Base-by-base conservation (phyloP, 2,888 invertebrate genomes). In the Noctua pronuba region DNA sequence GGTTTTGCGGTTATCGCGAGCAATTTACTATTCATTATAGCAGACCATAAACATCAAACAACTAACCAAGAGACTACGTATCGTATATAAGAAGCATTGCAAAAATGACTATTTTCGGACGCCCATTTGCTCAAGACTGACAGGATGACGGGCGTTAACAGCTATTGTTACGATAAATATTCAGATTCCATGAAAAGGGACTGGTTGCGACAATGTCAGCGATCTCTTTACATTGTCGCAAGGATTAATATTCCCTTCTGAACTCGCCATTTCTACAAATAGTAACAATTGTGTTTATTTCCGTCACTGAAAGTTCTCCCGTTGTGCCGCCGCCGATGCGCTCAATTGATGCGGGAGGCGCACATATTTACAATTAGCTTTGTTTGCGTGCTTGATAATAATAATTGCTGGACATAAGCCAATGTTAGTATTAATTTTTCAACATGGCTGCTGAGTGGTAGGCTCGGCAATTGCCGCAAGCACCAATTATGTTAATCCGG, bases 271-370 rank as follows among this genome's bases (percentile, higher is more conserved):
- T 95, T 93, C 95, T 94, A 93, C 91, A 94, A 96, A 95, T 95
- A 96, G 93, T 92, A 80, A 84, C 90, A 92, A 93, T 94, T 93
- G 92, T 91, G 93, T 94, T 93, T 96, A 96, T 96, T 96, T 96
- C 94, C 91, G 96, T 95, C 95, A 88, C 91, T 92, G 91, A 94
- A 94, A 93, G 95, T 93, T 95, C 96, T 93, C 96, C 95, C 94
- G 95, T 95, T 93, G 95, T 91, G 95, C 86, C 87, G 81, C 64
- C 70, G 77, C 62, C 90, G 91, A 89, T 91, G 93, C 92, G 94
- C 95, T 90, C 94, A 95, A 96, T 96, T 96, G 94, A 95, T 93
- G 95, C 96, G 96, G 96, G 96, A 96, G 96, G 92, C 95, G 92
- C 92, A 89, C 91, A 93, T 92, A 92, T 94, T 93, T 94, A 95